Conservation (phyloP, 2,113 vertebrate species). For the Stigmatopora argus region DNA sequence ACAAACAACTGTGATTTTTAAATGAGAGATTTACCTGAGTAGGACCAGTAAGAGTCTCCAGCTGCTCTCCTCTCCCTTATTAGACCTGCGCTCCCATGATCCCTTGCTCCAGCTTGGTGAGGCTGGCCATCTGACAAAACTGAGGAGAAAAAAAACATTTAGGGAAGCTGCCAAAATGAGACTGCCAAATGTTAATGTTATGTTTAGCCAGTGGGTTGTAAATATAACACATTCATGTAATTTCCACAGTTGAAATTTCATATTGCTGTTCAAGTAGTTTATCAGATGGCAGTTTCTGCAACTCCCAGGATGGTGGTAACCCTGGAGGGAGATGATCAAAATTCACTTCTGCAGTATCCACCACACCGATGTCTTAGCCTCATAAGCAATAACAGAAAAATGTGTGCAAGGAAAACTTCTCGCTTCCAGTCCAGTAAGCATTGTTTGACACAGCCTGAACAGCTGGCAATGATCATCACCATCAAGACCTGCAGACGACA, state of each 20-base stretch:
- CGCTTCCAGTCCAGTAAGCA: conserved; percentile 28
- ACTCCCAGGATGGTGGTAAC: conserved; percentile 14
- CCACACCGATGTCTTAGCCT: not conserved
- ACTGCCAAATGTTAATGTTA: not conserved
- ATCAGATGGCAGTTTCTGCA: conserved; percentile 7
- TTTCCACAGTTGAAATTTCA: conserved; percentile 3
- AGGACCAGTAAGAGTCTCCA: conserved; percentile 91
- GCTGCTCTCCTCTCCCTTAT: conserved; percentile 83
- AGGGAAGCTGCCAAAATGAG: conserved; percentile 15
- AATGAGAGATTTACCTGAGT: conserved; percentile 79
- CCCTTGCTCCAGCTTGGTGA: conserved; percentile 69
- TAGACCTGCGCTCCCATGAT: conserved; percentile 73
- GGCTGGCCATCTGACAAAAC: conserved; percentile 79
- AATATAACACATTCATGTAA: conserved; percentile 3
- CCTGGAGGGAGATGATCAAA: conserved; percentile 14
- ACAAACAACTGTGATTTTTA: not conserved
- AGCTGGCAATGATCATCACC: conserved; percentile 45
- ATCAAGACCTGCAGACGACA: conserved; percentile 37
- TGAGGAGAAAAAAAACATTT: conserved; percentile 55
- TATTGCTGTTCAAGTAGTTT: not conserved
- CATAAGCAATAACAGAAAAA: not conserved
- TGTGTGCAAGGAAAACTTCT: conserved; percentile 1
- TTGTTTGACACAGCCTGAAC: conserved; percentile 49
- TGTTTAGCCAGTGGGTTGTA: not conserved
- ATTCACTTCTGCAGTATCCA: conserved; percentile 17